Evolutionary conservation across 2,113 vertebrate genomes (phyloP).

Genomic region (Danionella cerebrum): DNA sequence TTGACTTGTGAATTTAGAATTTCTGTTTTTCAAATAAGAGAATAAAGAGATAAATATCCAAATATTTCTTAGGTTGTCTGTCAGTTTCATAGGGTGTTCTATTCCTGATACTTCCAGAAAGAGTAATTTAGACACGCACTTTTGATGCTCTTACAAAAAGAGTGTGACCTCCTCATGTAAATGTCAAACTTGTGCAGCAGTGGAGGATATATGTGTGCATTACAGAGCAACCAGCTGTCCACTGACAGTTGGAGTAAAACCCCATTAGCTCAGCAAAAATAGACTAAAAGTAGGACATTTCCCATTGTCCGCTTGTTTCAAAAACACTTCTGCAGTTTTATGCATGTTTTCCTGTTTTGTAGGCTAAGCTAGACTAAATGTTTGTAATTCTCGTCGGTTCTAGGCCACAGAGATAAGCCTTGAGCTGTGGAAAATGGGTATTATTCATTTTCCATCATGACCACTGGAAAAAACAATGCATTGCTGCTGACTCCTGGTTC

Average conservation of each 20-base stretch:
- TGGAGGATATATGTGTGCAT: slow-evolving; percentile 2
- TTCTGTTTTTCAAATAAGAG: too few species aligned
- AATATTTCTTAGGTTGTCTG: too few species aligned
- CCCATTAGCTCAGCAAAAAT: neutral
- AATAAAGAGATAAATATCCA: too few species aligned
- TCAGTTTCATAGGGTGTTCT: too few species aligned
- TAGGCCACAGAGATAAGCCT: neutral
- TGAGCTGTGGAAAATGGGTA: neutral
- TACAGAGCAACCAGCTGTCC: neutral
- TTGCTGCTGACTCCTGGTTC: neutral
- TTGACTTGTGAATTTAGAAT: too few species aligned
- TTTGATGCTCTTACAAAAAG: neutral
- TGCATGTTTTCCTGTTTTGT: too few species aligned
- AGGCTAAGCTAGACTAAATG: neutral
- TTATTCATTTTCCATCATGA: neutral
- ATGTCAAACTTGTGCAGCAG: slow-evolving; percentile 56
- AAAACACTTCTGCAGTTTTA: too few species aligned
- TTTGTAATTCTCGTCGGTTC: neutral
- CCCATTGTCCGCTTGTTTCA: neutral
- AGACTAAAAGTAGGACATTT: neutral
- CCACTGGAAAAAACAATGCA: neutral
- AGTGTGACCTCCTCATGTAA: slow-evolving; percentile 61
- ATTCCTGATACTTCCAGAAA: too few species aligned
- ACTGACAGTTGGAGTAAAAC: neutral
- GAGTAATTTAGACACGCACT: neutral